A percentile compares a stretch with the other conserved stretches of the same genome.
phyloP scores from a whole-genome alignment of 2,888 invertebrate species.

The Plagodis pulveraria region DNA sequence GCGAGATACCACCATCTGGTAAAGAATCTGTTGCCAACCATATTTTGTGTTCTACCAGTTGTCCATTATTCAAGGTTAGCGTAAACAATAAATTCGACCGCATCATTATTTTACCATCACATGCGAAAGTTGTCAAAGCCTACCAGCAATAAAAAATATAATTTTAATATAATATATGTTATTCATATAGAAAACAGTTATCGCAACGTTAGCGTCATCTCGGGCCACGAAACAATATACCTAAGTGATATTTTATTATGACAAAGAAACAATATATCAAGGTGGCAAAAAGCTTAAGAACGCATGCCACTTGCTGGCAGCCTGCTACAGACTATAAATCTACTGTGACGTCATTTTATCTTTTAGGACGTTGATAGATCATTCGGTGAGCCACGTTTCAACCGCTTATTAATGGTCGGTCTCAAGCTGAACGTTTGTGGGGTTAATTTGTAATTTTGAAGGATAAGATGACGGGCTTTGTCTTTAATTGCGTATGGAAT shows the following conservation, averaged over 20 bases:
- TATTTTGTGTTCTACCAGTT: too few relatives aligned
- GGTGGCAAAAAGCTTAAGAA: slow-evolving; percentile 55
- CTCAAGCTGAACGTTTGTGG: slow-evolving; percentile 18
- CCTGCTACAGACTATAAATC: slow-evolving; percentile 62
- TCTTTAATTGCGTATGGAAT: slow-evolving; percentile 2
- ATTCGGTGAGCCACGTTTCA: slow-evolving; percentile 41
- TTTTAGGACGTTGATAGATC: slow-evolving; percentile 67
- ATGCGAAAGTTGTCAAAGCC: too few relatives aligned
- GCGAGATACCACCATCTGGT: too few relatives aligned
- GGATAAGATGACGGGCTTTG: slow-evolving; percentile 24
- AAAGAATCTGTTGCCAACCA: too few relatives aligned
- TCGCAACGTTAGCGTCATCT: slow-evolving; percentile 7
- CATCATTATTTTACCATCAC: too few relatives aligned
- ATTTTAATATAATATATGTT: background rate
- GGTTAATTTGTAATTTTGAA: slow-evolving; percentile 27
- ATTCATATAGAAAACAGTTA: background rate
- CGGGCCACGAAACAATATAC: slow-evolving; percentile 24
- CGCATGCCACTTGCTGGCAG: slow-evolving; percentile 48
- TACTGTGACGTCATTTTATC: slow-evolving; percentile 70
- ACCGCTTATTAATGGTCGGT: slow-evolving; percentile 37
- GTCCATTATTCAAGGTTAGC: too few relatives aligned
- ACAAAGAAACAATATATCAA: slow-evolving; percentile 57
- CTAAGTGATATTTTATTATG: slow-evolving; percentile 36
- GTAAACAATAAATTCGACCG: too few relatives aligned
- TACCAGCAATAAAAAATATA: too few relatives aligned